Conservation (phyloP, 2,113 vertebrate species). For the Calidris pygmaea region DNA sequence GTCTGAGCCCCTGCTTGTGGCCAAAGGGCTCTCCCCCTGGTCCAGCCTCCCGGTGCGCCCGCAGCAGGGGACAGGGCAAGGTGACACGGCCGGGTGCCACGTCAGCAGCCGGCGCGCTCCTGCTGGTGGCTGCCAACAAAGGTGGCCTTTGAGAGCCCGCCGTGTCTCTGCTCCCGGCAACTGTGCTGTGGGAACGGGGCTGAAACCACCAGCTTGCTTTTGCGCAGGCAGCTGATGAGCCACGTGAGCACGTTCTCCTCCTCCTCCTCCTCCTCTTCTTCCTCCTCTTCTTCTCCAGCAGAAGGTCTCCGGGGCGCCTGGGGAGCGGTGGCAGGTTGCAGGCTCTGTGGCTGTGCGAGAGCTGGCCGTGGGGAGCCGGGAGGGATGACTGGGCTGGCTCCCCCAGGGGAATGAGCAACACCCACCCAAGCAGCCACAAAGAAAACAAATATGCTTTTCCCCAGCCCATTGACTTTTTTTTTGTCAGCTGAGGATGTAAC, state of each 20-base stretch:
- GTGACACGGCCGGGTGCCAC: background rate
- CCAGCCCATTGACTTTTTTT: background rate
- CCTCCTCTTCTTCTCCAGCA: background rate
- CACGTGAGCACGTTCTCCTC: background rate
- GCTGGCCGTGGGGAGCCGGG: background rate
- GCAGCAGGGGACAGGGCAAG: background rate
- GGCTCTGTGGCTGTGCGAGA: background rate
- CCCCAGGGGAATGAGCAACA: background rate
- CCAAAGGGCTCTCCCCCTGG: background rate
- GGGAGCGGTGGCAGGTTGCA: background rate
- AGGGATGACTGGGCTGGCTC: background rate
- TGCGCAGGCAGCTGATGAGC: background rate
- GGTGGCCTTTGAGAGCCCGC: background rate
- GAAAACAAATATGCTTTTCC: background rate
- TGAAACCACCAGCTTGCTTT: background rate
- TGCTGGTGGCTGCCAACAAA: background rate
- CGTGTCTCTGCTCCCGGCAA: fast-evolving
- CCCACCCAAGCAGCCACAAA: background rate
- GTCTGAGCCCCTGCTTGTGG: background rate
- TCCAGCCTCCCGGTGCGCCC: background rate
- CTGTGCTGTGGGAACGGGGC: background rate
- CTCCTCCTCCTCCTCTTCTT: background rate
- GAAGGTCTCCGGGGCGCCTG: background rate
- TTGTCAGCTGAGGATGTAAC: background rate
- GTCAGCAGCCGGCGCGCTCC: background rate